phyloP scores from a whole-genome alignment of 2,797 vertebrate species.

The Acestrorhynchus altus region DNA sequence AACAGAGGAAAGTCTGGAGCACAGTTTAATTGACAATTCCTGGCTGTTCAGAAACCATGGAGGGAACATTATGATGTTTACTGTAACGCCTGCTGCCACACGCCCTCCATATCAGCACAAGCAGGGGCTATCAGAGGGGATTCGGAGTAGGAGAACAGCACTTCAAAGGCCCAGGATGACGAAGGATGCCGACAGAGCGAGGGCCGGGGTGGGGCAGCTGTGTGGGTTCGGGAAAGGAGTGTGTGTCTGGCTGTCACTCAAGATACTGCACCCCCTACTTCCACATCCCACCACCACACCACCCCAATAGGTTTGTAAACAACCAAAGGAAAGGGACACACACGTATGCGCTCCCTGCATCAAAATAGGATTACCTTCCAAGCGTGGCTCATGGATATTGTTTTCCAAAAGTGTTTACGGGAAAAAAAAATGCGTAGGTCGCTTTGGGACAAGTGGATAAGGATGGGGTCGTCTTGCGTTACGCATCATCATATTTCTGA shows the following conservation, averaged over 20 bases:
- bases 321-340: slow-evolving; percentile 29
- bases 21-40: slow-evolving; percentile 36
- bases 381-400: neutral
- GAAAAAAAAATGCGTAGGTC: slow-evolving; percentile 20
- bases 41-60: slow-evolving; percentile 39
- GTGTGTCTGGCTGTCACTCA: slow-evolving; percentile 22
- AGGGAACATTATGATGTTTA: slow-evolving; percentile 56
- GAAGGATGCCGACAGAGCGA: slow-evolving; percentile 40
- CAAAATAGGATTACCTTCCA: slow-evolving; percentile 28
- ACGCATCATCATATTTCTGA: slow-evolving; percentile 44
- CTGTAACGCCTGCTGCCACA: slow-evolving; percentile 40
- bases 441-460: slow-evolving; percentile 4
- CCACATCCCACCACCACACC: no score
- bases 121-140: slow-evolving; percentile 48
- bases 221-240: slow-evolving; percentile 32
- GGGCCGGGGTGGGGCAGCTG: slow-evolving; percentile 42
- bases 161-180: slow-evolving; percentile 56
- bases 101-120: slow-evolving; percentile 52
- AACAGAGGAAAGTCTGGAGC: slow-evolving; percentile 30
- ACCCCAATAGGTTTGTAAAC: slow-evolving; percentile 31
- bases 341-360: slow-evolving; percentile 6
- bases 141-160: slow-evolving; percentile 48
- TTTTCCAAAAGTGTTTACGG: slow-evolving; percentile 20
- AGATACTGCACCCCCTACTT: neutral
- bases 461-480: slow-evolving; percentile 29